Evolutionary conservation across 1,140 invertebrate species (phyloP).

Genomic region (Atta cephalotes): DNA sequence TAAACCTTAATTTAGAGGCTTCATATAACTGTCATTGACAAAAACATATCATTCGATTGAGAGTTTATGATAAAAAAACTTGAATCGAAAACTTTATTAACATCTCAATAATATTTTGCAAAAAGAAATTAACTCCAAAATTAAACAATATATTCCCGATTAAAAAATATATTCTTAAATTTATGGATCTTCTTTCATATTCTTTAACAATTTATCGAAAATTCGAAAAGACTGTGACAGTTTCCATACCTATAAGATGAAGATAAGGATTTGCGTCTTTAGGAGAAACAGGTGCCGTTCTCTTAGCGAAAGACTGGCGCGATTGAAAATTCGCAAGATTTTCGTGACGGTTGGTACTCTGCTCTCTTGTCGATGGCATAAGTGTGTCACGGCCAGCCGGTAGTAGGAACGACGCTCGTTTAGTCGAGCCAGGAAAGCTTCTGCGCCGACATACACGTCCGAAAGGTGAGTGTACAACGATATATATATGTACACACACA

Average conservation of each 20-base stretch:
- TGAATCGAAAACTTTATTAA: neutral
- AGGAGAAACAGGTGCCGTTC: neutral
- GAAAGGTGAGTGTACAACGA: slow-evolving; percentile 75
- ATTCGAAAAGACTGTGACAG: neutral
- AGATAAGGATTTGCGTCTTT: neutral
- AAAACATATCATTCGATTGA: neutral
- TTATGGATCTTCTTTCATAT: neutral
- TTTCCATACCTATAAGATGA: neutral
- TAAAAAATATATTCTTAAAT: slow-evolving; percentile 1
- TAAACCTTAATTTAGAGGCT: neutral
- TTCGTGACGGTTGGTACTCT: slow-evolving; percentile 72
- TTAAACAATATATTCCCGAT: neutral
- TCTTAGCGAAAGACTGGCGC: slow-evolving; percentile 10
- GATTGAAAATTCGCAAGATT: slow-evolving; percentile 70
- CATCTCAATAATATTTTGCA: neutral
- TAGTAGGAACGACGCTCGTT: slow-evolving; percentile 77
- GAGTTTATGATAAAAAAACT: neutral
- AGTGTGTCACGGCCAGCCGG: slow-evolving; percentile 81
- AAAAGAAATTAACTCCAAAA: neutral
- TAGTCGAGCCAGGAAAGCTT: slow-evolving; percentile 77
- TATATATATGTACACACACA: neutral
- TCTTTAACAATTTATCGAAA: neutral
- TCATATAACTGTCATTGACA: neutral
- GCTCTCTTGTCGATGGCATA: slow-evolving; percentile 74
- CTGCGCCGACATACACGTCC: slow-evolving; percentile 72